Base-by-base conservation (phyloP, 2,113 vertebrate species). In the Microtus oregoni region DNA sequence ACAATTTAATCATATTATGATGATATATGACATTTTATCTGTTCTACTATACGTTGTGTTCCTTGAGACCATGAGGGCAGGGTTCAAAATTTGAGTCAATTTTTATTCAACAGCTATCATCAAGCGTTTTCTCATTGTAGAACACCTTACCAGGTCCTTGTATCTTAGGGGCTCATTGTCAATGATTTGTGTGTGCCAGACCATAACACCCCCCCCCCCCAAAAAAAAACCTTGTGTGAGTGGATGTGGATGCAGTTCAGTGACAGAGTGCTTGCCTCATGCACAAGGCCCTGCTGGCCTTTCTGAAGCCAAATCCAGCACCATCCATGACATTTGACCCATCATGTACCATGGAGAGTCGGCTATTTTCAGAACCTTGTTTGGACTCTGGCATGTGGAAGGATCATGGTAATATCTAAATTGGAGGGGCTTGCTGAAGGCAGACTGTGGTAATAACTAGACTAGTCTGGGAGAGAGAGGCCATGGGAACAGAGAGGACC, bases 21-120 rank as follows among this genome's bases (percentile, higher is more conserved):
- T 95, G 94, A 97, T 97, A 97, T 94, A 97, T 98, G 94, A 95
- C 47, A 77, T 92, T 95, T 97, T 97, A 98, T 97, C 88, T 92
- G 38, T 58, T 50, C 61, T 92, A 86, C 67, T 78, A 78, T 78
- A 78, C 85, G 47, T 86, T 86, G 58, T 89, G 58, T 55, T 86
- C 72, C 81, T 68, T 72, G 73, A 96, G 92, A 91, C 72, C 81
- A 73, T 72, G 73, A 96, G 92, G 92, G n/a, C 94, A 95, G 95
- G 86, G 95, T 92, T 38, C 92, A 97, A 30, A 78, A 86, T 88
- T 97, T 93, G 47, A 96, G 50, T 88, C 85, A 67, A 7, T 93
- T n/a, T 96, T 96, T 94, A 79, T 91, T 96, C 85, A 96, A 10
- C 11, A 92, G n/a, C 73, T n/a, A 89, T 83, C 77, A 85, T 17